A percentile compares a stretch with the other conserved stretches of the same genome.
These are phyloP conservation scores for Nilaparvata lugens DNA, from an alignment of 1,140 invertebrate genomes.

Conservation along the genomic window DNA sequence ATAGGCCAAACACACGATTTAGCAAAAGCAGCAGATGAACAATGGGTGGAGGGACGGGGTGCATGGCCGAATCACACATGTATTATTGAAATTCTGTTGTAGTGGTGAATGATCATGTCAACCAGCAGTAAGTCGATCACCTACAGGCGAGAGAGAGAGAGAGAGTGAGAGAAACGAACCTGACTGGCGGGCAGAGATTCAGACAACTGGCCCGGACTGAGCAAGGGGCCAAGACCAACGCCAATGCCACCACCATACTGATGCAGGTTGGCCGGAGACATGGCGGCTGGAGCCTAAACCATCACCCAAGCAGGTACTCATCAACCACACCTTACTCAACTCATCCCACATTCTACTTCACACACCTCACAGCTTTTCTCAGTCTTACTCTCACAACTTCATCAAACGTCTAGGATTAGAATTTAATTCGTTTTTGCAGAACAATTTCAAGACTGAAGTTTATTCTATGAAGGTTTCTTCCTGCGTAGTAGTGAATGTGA, in stretches of 20 bases:
- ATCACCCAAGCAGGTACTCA: background rate
- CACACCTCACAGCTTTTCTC: background rate
- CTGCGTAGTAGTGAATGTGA: no score
- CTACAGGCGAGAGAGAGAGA: conserved; percentile 7
- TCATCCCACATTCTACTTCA: no score
- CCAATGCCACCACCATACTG: conserved; percentile 57
- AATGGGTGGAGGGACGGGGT: background rate
- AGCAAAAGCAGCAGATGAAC: background rate
- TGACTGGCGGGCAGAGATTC: conserved; percentile 71
- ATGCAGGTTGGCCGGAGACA: conserved; percentile 78
- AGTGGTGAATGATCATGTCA: no score
- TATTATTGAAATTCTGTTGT: no score
- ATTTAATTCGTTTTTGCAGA: no score
- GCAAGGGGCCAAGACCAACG: conserved; percentile 47
- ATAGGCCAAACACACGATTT: background rate
- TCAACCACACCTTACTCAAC: background rate
- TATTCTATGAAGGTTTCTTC: no score
- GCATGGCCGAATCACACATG: background rate
- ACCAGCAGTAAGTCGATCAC: no score
- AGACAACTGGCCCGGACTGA: conserved; percentile 52
- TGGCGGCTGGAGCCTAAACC: conserved; percentile 79
- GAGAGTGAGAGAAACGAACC: conserved; percentile 43
- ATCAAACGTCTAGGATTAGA: no score
- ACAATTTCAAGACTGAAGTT: no score
- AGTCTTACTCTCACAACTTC: no score